These are phyloP conservation scores for Gallinago stenura DNA, from an alignment of 2,797 vertebrate genomes.

Conservation along the genomic window DNA sequence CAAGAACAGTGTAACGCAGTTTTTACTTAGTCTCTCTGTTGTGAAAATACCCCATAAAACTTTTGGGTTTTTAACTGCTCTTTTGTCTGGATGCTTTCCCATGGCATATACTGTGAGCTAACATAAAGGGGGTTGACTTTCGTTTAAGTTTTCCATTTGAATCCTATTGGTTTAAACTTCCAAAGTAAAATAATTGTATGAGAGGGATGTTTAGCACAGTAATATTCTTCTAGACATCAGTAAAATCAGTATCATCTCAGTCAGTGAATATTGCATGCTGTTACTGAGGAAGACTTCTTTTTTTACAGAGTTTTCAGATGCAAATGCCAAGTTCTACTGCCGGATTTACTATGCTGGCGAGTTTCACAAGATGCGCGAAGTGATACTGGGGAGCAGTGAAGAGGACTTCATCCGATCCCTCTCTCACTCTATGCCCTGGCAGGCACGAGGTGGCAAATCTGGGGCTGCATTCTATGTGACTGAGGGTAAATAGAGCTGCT, in stretches of 20 bases:
- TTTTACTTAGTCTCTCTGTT: not conserved
- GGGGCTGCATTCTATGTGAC: conserved; percentile 98
- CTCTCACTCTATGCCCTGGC: conserved; percentile 97
- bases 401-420: conserved; percentile 97
- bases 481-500: conserved; percentile 81
- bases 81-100: not conserved
- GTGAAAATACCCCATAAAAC: not conserved
- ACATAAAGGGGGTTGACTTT: not conserved
- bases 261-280: not conserved
- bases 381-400: conserved; percentile 92
- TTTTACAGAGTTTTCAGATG: conserved; percentile 93
- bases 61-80: not conserved
- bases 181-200: accelerated
- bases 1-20: not conserved
- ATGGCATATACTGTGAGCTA: not conserved
- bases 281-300: not conserved
- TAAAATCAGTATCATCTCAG: not conserved
- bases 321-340: conserved; percentile 97
- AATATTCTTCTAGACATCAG: not conserved
- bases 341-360: conserved; percentile 97
- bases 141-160: not conserved
- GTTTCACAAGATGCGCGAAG: conserved; percentile 95
- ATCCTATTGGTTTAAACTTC: not conserved
- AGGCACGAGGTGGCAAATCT: conserved; percentile 96
- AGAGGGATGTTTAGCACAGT: not conserved